phyloP scores from a whole-genome alignment of 2,888 invertebrate genomes.

The Neoascia interrupta region DNA sequence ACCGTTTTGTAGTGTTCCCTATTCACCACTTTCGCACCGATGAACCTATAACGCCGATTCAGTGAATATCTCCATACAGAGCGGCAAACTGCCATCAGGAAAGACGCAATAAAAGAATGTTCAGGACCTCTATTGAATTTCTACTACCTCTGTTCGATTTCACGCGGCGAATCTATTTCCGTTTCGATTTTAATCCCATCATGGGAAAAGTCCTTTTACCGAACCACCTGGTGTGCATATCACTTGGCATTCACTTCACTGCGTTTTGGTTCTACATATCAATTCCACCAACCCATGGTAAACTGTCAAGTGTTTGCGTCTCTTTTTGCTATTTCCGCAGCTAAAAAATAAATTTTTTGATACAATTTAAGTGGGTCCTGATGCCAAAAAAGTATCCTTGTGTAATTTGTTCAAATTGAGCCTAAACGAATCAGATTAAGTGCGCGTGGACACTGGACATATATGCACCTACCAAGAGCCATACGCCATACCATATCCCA shows the following conservation, averaged over 20 bases:
- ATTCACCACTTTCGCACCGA: neutral
- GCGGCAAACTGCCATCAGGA: no score
- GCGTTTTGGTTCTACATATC: slow-evolving; percentile 24
- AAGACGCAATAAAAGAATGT: neutral
- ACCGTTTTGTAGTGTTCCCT: no score
- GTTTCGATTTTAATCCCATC: slow-evolving; percentile 29
- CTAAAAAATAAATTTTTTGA: no score
- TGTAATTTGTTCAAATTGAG: slow-evolving; percentile 42
- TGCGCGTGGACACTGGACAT: slow-evolving; percentile 4
- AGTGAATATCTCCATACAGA: neutral
- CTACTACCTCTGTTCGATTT: slow-evolving; percentile 8
- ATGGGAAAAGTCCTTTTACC: slow-evolving; percentile 42
- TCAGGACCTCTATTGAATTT: neutral
- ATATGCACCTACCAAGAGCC: neutral
- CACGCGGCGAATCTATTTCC: slow-evolving; percentile 34
- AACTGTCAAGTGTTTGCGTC: slow-evolving; percentile 9
- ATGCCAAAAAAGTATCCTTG: no score
- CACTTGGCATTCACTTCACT: neutral
- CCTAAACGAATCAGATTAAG: slow-evolving; percentile 47
- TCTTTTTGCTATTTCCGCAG: no score
- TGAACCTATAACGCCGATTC: slow-evolving; percentile 6
- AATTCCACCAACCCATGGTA: no score
- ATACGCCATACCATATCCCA: no score
- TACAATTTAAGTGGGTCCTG: no score
- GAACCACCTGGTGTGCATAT: slow-evolving; percentile 6